Evolutionary conservation across 2,113 vertebrate species (phyloP).

Genomic region (Scartelaos histophorus): DNA sequence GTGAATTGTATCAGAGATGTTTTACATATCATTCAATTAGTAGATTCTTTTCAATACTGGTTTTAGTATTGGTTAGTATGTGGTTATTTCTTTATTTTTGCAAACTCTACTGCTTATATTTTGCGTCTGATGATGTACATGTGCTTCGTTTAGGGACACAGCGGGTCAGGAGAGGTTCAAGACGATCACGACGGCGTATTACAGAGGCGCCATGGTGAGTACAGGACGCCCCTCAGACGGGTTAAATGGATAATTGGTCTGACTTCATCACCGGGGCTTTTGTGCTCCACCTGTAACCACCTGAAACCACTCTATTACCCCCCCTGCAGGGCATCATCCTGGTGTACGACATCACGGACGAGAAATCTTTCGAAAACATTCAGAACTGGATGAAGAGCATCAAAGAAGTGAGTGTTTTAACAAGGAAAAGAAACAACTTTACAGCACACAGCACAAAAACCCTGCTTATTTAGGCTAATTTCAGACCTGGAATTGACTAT

Average conservation of each 20-base stretch:
- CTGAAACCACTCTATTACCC: background rate
- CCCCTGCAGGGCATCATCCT: constrained; percentile 90
- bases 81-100: background rate
- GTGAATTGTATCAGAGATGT: too few relatives aligned
- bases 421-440: background rate
- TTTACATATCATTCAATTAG: too few relatives aligned
- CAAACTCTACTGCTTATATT: too few relatives aligned
- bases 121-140: constrained; percentile 7
- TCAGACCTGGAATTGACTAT: too few relatives aligned
- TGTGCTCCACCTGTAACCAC: constrained; percentile 25
- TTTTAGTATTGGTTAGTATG: background rate
- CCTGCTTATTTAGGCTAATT: too few relatives aligned
- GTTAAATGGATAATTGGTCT: constrained; percentile 34
- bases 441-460: background rate
- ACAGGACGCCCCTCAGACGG: constrained; percentile 13
- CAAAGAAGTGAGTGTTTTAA: constrained; percentile 72
- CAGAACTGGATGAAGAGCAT: constrained; percentile 98
- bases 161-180: constrained; percentile 96
- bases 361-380: constrained; percentile 93
- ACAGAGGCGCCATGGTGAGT: constrained; percentile 95
- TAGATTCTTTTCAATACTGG: too few relatives aligned
- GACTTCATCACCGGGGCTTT: constrained; percentile 28
- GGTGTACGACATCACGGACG: constrained; percentile 94
- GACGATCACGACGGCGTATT: constrained; percentile 95
- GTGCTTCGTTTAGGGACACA: constrained; percentile 83